These are phyloP conservation scores for Drosophila virilis DNA, from an alignment of 1,140 invertebrate species.

Conservation along the genomic window DNA sequence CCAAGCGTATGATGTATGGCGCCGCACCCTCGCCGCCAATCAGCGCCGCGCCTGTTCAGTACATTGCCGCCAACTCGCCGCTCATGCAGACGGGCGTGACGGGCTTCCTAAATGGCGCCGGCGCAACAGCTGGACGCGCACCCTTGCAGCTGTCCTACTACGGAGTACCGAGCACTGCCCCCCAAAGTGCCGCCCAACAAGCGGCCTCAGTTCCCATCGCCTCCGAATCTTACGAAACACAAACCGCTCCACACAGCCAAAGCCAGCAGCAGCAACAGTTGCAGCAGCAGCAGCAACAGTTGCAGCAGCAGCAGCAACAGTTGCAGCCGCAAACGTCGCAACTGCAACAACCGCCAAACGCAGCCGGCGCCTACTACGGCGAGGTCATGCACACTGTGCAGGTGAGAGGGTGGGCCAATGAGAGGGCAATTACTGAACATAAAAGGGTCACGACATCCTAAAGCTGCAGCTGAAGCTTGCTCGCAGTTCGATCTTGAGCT, in stretches of 20 bases:
- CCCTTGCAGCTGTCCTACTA: constrained; percentile 75
- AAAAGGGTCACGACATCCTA: too few relatives aligned
- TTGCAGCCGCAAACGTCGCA: constrained; percentile 36
- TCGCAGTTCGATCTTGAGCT: too few relatives aligned
- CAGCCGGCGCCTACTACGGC: constrained; percentile 75
- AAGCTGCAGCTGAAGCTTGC: too few relatives aligned
- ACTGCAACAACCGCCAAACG: constrained; percentile 53
- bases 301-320: constrained; percentile 54
- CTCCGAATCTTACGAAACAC: constrained; percentile 70
- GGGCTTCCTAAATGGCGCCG: constrained; percentile 74
- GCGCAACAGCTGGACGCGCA: constrained; percentile 55
- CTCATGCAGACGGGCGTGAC: constrained; percentile 54
- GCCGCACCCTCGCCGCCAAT: constrained; percentile 24
- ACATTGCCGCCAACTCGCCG: constrained; percentile 59
- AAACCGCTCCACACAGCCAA: constrained; percentile 80
- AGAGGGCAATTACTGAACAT: too few relatives aligned
- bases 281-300: constrained; percentile 38
- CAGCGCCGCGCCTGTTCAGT: constrained; percentile 57
- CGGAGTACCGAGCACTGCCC: constrained; percentile 63
- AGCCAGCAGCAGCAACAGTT: constrained; percentile 56
- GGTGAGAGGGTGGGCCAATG: constrained; percentile 43
- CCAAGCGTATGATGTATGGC: constrained; percentile 70
- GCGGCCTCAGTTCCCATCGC: constrained; percentile 48
- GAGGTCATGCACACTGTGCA: constrained; percentile 79
- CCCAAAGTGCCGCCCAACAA: constrained; percentile 35